phyloP scores from a whole-genome alignment of 1,140 invertebrate species.

The Oscheius sp. region DNA sequence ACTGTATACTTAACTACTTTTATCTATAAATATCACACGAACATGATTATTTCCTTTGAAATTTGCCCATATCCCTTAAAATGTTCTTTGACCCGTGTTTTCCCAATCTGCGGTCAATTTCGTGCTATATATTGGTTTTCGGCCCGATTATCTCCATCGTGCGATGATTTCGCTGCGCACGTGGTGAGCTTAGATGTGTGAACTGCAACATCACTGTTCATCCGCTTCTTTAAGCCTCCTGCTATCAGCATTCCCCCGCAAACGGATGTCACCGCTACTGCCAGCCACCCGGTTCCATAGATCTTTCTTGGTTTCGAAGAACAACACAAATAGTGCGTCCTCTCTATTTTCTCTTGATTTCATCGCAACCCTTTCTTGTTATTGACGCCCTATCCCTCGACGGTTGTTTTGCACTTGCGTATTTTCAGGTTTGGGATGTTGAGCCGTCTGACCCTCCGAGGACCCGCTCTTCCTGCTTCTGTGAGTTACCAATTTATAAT shows the following conservation, averaged over 20 bases:
- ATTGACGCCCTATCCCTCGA: no score
- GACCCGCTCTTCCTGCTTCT: not conserved
- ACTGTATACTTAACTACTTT: no score
- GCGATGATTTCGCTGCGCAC: no score
- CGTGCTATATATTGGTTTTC: no score
- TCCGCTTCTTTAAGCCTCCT: not conserved
- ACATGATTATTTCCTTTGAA: no score
- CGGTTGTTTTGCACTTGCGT: not conserved
- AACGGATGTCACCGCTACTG: conserved; percentile 8
- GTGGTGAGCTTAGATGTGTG: not conserved
- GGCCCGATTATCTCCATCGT: no score
- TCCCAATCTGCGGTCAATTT: no score
- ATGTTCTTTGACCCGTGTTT: no score
- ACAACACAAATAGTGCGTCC: not conserved
- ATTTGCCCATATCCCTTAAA: no score
- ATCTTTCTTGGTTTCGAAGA: not conserved
- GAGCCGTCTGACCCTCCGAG: not conserved
- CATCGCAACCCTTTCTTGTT: no score
- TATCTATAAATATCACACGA: no score
- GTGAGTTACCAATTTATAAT: not conserved
- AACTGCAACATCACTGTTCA: not conserved
- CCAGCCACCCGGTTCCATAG: not conserved
- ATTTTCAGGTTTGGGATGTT: not conserved
- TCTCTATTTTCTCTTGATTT: not conserved
- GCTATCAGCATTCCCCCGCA: not conserved